A percentile compares a stretch with the other conserved stretches of the same genome.
Evolutionary conservation across 2,797 vertebrate genomes (phyloP).

Genomic region (Gouania willdenowi): DNA sequence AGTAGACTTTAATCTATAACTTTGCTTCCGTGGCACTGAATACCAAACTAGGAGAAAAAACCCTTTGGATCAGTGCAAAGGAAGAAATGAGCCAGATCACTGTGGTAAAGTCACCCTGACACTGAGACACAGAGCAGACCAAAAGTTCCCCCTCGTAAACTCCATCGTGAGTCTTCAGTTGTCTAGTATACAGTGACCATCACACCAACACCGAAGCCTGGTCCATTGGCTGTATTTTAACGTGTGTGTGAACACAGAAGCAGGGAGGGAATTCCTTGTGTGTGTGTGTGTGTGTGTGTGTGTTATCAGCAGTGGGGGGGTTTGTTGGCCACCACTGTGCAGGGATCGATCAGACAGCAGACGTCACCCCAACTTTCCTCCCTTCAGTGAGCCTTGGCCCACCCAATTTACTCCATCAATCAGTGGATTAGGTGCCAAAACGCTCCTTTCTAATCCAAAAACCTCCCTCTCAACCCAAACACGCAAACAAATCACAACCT

Average conservation of each 20-base stretch:
- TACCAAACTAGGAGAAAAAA: constrained; percentile 26
- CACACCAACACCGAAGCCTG: constrained; percentile 1
- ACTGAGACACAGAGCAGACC: constrained; percentile 68
- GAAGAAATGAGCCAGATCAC: constrained; percentile 63
- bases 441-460: constrained; percentile 46
- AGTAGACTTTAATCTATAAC: background rate
- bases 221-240: constrained; percentile 12
- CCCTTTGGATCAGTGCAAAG: constrained; percentile 22
- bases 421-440: constrained; percentile 61
- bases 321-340: constrained; percentile 25
- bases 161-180: constrained; percentile 39
- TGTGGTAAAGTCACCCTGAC: constrained; percentile 70
- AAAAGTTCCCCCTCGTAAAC: constrained; percentile 58
- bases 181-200: constrained; percentile 24
- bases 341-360: constrained; percentile 49
- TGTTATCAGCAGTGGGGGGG: constrained; percentile 39
- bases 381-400: constrained; percentile 48
- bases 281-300: constrained; percentile 20
- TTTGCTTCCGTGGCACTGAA: constrained; percentile 6
- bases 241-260: constrained; percentile 5
- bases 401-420: constrained; percentile 66
- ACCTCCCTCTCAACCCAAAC: constrained; percentile 32
- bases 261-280: constrained; percentile 24
- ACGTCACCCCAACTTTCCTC: constrained; percentile 47
- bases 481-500: constrained; percentile 48